Evolutionary conservation across 1,140 invertebrate species (phyloP), one percentile per base, ranked within the genome.

Genomic region (Drosophila elegans): DNA sequence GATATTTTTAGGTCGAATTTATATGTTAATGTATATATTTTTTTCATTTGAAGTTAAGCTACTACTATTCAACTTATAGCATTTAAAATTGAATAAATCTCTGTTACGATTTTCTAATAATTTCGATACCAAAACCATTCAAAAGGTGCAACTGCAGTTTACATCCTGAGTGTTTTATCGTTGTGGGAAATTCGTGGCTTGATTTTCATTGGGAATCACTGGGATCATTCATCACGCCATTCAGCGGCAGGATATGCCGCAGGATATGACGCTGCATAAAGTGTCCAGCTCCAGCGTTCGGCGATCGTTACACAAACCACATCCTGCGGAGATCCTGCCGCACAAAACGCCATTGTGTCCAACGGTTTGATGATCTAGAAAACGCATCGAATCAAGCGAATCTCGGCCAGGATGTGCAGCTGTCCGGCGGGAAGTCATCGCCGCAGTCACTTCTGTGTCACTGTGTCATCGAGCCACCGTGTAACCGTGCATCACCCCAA

Each of bases 211-310:
- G 57, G 34, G 27, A 44, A 55, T 59, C 59, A 36, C 52, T 61
- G 5, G 7, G 10, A 16, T 74, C 81, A 85, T 85, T 85, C 74
- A 81, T 85, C 81, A 81, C 45, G 56, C 29, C 51, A 56, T 55
- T 16, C 52, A 34, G 51, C 32, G 45, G 49, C 72, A 80, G 77
- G 71, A 75, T 74, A 76, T 61, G 64, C 63, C 39, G 57, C 81
- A 85, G 81, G 81, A 85, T 78, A 62, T 85, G 82, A 85, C 82
- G 41, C 41, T 55, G 78, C 82, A 78, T 52, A 80, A 85, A 64
- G 11, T 44, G 44, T 36, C 39, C 41, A 44, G 46, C 5, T 36
- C 29, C 41, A 44, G 46, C 5, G 36, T n/a, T 42, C 53, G 53
- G 51, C 13, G 41, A 48, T 71, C 54, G 49, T 27, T 42, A 67